Percentiles rank a stretch among this genome's conserved stretches.
Conservation (phyloP, 2,888 invertebrate genomes). For the Incurvaria masculella region DNA sequence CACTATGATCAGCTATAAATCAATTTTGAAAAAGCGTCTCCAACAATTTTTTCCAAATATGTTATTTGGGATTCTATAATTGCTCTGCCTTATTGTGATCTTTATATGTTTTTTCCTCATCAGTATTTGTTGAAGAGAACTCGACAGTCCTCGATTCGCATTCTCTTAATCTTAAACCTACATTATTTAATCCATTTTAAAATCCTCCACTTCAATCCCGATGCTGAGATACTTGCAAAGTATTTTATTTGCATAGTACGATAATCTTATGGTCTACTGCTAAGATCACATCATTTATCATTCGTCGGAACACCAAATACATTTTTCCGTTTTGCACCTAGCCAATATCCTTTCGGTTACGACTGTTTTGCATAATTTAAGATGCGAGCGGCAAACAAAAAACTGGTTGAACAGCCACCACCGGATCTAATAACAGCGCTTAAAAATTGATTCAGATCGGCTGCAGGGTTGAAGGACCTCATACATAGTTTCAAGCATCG, state of each 20-base stretch:
- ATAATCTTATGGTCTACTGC: neutral
- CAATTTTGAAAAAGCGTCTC: neutral
- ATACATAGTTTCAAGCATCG: neutral
- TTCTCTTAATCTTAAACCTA: too few species aligned
- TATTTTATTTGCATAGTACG: neutral
- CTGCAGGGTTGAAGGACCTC: neutral
- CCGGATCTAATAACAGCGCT: neutral
- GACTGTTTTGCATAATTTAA: neutral
- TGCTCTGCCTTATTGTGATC: neutral
- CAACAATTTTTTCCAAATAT: neutral
- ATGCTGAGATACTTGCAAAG: neutral
- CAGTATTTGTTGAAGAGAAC: conserved; percentile 22
- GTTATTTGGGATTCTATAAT: neutral
- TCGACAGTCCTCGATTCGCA: too few species aligned
- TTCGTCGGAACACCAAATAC: neutral
- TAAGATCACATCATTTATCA: neutral
- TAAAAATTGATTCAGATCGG: neutral
- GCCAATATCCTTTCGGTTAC: too few species aligned
- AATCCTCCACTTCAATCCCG: neutral
- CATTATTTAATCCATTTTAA: too few species aligned
- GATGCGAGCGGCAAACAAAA: neutral
- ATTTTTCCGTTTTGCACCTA: neutral
- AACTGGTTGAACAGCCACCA: neutral
- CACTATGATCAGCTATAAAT: neutral
- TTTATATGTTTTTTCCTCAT: neutral